phyloP scores from a whole-genome alignment of 2,888 invertebrate species.

The Eupsilia transversa region DNA sequence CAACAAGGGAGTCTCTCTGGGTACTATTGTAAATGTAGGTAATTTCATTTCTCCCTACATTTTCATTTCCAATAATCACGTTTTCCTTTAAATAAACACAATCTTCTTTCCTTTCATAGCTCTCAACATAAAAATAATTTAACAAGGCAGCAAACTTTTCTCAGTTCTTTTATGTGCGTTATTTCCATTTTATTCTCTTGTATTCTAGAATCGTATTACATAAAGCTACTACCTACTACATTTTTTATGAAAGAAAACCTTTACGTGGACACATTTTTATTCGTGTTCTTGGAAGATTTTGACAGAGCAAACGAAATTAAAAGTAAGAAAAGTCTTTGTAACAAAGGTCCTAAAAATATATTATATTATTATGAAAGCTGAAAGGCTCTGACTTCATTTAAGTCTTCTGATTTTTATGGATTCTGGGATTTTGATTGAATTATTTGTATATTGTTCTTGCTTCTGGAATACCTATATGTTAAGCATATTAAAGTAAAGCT shows the following conservation, averaged over 20 bases:
- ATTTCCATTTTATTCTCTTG: slow-evolving; percentile 64
- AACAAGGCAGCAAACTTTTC: slow-evolving; percentile 57
- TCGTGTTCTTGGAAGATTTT: slow-evolving; percentile 44
- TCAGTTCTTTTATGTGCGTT: slow-evolving; percentile 60
- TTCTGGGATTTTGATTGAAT: not conserved
- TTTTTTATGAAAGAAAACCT: slow-evolving; percentile 62
- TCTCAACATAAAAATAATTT: slow-evolving; percentile 64
- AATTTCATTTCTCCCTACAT: slow-evolving; percentile 32
- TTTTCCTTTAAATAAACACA: slow-evolving; percentile 53
- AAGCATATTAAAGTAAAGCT: not conserved
- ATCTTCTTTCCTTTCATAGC: slow-evolving; percentile 53
- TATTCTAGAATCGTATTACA: slow-evolving; percentile 60
- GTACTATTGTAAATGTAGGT: slow-evolving; percentile 20
- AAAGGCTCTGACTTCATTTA: not conserved
- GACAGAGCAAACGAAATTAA: slow-evolving; percentile 54
- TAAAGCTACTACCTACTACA: slow-evolving; percentile 48
- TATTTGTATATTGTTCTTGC: not conserved
- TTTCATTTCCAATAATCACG: slow-evolving; percentile 58
- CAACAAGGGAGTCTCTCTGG: not conserved
- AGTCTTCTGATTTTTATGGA: not conserved
- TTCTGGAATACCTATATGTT: not conserved
- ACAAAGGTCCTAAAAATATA: not conserved
- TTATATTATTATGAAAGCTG: not conserved
- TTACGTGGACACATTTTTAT: slow-evolving; percentile 51
- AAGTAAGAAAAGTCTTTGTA: not conserved